Evolutionary conservation across 2,888 invertebrate genomes (phyloP), one percentile per base, ranked within the genome.

Genomic region (Sarcophaga variegata): DNA sequence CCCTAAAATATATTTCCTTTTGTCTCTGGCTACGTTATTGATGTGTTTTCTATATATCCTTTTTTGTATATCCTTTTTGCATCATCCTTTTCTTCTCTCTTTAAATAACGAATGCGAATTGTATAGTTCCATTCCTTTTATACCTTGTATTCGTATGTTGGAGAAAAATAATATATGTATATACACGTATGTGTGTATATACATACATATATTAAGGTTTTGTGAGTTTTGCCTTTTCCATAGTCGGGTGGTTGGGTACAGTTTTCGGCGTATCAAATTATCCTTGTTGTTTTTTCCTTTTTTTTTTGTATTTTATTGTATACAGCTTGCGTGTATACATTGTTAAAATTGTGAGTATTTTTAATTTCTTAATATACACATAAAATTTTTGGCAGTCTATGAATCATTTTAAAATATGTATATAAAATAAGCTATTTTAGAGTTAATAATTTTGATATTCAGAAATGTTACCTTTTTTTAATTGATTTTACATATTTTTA

Each of bases 171-270:
- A 37, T 64, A 14, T 20, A 17, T 49, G 17, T 64, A 63, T 27
- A 64, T 25, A 72, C 27, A 66, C 70, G 45, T 22, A 67, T 69
- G 45, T 27, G 22, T 14, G 27, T 70, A 60, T 47, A 14, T 74
- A n/a, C 37, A 14, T 49, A 49, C 2, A 14, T 17, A 54, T 17
- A 54, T 54, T 54, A 54, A 54, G 14, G 17, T 71, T 49, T 79
- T 22, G 62, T 64, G 20, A 72, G 66, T 45, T 72, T 77, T 60
- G 25, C 27, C 47, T 76, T 54, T 77, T 22, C 45, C 72, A n/a
- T 63, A 63, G 79, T 66, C 81, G 87, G 87, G 87, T 87, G 84
- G 87, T 82, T 87, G 87, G 84, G 87, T 87, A 87, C 87, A 87
- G 87, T 87, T 87, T 87, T 87, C 84, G 79, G 84, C 79, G 84